Percentiles rank a stretch among this genome's conserved stretches.
Conservation (phyloP, 2,113 vertebrate species). For the Stigmatopora nigra region DNA sequence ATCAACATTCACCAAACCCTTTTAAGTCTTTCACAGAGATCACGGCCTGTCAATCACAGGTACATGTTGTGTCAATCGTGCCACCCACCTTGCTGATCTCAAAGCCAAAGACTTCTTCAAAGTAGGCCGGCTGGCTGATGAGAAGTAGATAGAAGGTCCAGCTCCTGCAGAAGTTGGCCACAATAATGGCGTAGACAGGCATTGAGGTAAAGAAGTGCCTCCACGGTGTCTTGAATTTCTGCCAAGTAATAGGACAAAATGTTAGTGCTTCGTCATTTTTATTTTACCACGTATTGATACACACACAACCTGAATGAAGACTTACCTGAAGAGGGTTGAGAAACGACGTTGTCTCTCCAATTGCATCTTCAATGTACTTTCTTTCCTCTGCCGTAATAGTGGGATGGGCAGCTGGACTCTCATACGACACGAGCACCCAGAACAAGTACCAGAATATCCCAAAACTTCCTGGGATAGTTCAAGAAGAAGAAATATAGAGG, state of each 20-base stretch:
- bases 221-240: slow-evolving; percentile 93
- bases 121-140: slow-evolving; percentile 89
- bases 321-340: slow-evolving; percentile 69
- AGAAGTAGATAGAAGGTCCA: slow-evolving; percentile 93
- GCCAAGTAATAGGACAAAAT: slow-evolving; percentile 34
- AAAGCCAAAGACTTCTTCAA: slow-evolving; percentile 88
- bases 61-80: background rate
- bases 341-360: slow-evolving; percentile 87
- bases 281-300: background rate
- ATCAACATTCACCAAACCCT: background rate
- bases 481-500: background rate
- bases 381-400: slow-evolving; percentile 94
- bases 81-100: slow-evolving; percentile 85
- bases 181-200: slow-evolving; percentile 91
- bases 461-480: slow-evolving; percentile 76
- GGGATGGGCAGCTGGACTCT: slow-evolving; percentile 92
- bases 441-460: slow-evolving; percentile 98
- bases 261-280: slow-evolving; percentile 6
- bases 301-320: background rate
- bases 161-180: slow-evolving; percentile 90
- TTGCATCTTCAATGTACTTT: slow-evolving; percentile 97
- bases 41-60: too few relatives aligned
- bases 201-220: slow-evolving; percentile 88
- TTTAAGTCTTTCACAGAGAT: too few relatives aligned
- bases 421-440: slow-evolving; percentile 96